Base-by-base conservation (phyloP, 1,140 invertebrate genomes). In the Drosophila athabasca region DNA sequence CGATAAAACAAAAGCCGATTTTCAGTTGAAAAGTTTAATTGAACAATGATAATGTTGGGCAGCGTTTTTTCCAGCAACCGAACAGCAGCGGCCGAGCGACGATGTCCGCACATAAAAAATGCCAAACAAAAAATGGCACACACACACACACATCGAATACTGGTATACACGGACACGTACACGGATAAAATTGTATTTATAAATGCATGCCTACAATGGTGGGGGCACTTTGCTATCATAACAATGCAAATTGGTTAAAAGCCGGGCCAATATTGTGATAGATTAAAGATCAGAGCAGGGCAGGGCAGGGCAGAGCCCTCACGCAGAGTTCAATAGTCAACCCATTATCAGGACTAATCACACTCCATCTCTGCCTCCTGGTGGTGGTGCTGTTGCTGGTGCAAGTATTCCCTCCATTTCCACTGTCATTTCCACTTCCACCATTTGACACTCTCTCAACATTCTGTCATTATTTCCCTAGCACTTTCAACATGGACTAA, bases 21-120 rank as follows among this genome's bases (percentile, higher is more conserved):
- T 85, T 87, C 83, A 83, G 83, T 76, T 87, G 83, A 87, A 87
- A 87, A 87, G 83, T 88, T 87, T 87, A 87, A 87, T 87, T 87
- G 83, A 87, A 87, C 82, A 87, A 88, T 88, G 82, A 87, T 87
- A 87, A 87, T 81, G 79, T 88, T 82, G 74, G 60, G 35, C 31
- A 19, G 50, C 24, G 48, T 17, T 68, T 69, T 65, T 69, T 50
- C 43, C 31, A 54, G 17, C 54, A 50, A 51, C 64, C 17, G 17
- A 19, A 19, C 17, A 19, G 17, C 17, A 19, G 17, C 17, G 17
- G 72, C 67, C 80, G 61, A 80, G 1, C 17, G 17, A 1, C 17
- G 17, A 85, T 80, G 67, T 71, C 68, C 52, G 48, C 15, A 29
- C 48, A 76, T 71, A 64, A 76, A 73, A 83, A 64, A 24, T 13